Conservation (phyloP, 2,888 invertebrate species). For the Cephonodes hylas region DNA sequence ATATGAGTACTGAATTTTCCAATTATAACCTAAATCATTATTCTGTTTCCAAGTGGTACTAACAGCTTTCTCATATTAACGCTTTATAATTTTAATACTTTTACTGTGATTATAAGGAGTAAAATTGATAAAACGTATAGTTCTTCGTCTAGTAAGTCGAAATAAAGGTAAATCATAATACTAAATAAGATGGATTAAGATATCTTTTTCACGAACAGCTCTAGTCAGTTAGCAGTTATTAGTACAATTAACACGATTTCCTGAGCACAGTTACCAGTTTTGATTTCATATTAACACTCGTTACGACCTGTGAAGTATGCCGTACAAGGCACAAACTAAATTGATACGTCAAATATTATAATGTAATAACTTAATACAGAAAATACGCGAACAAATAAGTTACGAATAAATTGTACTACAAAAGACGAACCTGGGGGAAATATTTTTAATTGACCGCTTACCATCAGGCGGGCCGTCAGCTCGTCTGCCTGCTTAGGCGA, state of each 20-base stretch:
- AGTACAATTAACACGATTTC: background rate
- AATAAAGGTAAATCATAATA: too few species aligned
- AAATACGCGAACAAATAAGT: background rate
- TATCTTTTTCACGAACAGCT: background rate
- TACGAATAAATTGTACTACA: background rate
- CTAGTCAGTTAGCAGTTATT: background rate
- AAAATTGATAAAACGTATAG: too few species aligned
- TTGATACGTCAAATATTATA: background rate
- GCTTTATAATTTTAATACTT: too few species aligned
- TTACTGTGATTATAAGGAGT: too few species aligned
- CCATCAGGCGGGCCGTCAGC: too few species aligned
- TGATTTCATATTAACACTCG: background rate
- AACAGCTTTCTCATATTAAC: too few species aligned
- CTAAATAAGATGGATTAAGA: conserved; percentile 9
- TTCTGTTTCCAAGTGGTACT: too few species aligned
- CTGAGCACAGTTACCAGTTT: background rate
- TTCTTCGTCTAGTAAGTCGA: too few species aligned
- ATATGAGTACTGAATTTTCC: too few species aligned
- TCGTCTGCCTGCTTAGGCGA: too few species aligned
- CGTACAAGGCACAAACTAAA: background rate
- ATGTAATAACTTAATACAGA: background rate
- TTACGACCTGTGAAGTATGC: background rate
- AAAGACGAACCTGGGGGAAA: background rate
- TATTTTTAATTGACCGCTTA: too few species aligned
- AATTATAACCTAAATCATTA: too few species aligned